These are phyloP conservation scores for Lepidocyrtoides sp. DNA, from an alignment of 2,888 invertebrate species.

Conservation along the genomic window DNA sequence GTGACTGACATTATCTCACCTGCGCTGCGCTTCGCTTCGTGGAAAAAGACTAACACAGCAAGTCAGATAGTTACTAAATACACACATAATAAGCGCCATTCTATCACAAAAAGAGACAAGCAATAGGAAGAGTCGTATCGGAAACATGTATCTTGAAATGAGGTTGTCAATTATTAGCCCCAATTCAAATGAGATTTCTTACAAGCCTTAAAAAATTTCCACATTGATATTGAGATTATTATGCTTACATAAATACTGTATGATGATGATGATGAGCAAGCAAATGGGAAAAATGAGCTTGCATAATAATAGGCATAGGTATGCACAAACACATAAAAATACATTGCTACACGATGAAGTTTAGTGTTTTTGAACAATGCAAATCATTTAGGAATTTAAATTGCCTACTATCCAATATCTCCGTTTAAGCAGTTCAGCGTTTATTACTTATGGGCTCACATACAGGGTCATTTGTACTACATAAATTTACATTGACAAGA, in stretches of 20 bases:
- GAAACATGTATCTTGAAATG: constrained; percentile 69
- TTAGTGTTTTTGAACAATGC: constrained; percentile 58
- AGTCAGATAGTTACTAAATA: constrained; percentile 20
- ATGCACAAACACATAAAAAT: constrained; percentile 13
- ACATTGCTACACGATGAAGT: constrained; percentile 24
- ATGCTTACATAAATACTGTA: constrained; percentile 54
- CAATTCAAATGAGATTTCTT: constrained; percentile 72
- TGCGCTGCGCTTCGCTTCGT: neutral
- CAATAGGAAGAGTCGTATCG: constrained; percentile 26
- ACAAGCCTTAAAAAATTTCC: constrained; percentile 2
- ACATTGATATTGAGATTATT: constrained; percentile 60
- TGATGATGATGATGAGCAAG: constrained; percentile 47
- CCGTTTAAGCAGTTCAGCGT: constrained; percentile 8
- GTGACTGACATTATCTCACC: constrained; percentile 68
- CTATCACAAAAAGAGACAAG: neutral
- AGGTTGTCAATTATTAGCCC: constrained; percentile 78
- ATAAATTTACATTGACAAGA: constrained; percentile 69
- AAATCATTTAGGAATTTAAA: constrained; percentile 74
- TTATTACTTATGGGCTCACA: neutral
- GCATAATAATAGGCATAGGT: constrained; percentile 52
- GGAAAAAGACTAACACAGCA: neutral
- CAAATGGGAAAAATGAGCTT: constrained; percentile 51
- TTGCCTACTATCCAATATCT: constrained; percentile 33
- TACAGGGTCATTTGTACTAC: constrained; percentile 62
- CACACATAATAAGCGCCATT: constrained; percentile 37